phyloP scores from a whole-genome alignment of 2,113 vertebrate genomes.

The Saimiri boliviensis region DNA sequence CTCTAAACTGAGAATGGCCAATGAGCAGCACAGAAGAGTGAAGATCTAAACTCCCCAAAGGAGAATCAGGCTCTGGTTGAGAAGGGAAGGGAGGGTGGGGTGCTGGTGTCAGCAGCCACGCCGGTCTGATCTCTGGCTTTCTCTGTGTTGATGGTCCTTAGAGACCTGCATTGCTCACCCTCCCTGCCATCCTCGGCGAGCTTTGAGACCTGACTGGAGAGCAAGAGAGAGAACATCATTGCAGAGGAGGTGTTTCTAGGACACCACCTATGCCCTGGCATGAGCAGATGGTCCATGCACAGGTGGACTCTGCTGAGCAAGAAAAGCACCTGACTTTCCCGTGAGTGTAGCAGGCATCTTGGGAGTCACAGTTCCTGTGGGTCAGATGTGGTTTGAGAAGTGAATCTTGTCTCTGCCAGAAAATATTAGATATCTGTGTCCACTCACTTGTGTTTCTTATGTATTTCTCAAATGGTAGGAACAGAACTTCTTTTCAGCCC shows the following conservation, averaged over 20 bases:
- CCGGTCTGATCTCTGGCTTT: too few relatives aligned
- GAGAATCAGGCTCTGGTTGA: not conserved
- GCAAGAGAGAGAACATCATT: not conserved
- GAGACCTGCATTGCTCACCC: too few relatives aligned
- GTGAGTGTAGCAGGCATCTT: fast-evolving
- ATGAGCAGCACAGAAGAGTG: not conserved
- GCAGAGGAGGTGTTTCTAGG: not conserved
- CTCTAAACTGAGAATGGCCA: not conserved
- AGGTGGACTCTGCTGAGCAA: not conserved
- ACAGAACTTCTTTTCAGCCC: not conserved
- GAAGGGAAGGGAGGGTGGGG: not conserved
- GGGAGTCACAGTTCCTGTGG: fast-evolving
- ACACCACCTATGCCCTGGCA: fast-evolving
- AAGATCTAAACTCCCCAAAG: not conserved
- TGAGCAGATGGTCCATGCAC: not conserved
- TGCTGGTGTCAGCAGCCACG: not conserved
- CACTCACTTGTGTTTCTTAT: not conserved
- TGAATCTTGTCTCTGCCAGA: not conserved
- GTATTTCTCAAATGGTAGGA: not conserved
- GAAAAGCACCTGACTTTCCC: too few relatives aligned
- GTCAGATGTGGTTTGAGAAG: not conserved
- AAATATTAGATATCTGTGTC: not conserved
- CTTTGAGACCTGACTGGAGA: not conserved
- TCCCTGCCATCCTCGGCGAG: not conserved
- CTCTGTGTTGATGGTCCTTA: fast-evolving